phyloP scores from a whole-genome alignment of 2,888 invertebrate genomes.

The Trichogramma evanescens region DNA sequence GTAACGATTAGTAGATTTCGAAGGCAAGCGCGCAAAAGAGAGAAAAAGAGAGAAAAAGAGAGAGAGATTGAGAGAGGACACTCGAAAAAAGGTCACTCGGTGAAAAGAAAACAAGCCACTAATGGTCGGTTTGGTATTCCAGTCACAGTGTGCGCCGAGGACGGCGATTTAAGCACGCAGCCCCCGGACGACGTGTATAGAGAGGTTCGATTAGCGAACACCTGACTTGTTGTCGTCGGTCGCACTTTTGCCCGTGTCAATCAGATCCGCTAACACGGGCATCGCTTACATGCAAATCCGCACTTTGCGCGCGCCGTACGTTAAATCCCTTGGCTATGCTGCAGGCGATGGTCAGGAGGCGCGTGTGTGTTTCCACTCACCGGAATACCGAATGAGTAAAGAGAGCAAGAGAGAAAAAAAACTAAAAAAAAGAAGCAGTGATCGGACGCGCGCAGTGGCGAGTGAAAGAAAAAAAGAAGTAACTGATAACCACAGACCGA shows the following conservation, averaged over 20 bases:
- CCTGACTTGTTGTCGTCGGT: slow-evolving; percentile 33
- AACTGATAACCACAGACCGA: slow-evolving; percentile 12
- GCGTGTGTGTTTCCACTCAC: slow-evolving; percentile 3
- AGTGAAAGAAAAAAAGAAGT: slow-evolving; percentile 15
- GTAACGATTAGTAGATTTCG: too few species aligned
- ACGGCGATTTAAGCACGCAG: slow-evolving; percentile 5
- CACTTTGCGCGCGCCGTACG: slow-evolving; percentile 22
- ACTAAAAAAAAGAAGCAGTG: slow-evolving; percentile 5
- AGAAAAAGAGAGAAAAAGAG: too few species aligned
- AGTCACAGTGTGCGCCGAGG: background rate
- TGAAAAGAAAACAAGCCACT: background rate
- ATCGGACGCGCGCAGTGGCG: slow-evolving; percentile 4
- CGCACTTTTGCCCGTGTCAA: slow-evolving; percentile 33
- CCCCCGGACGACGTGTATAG: background rate
- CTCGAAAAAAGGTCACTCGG: background rate
- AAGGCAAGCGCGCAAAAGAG: too few species aligned
- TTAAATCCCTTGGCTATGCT: slow-evolving; percentile 32
- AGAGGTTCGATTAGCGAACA: slow-evolving; percentile 20
- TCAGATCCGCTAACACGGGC: slow-evolving; percentile 38
- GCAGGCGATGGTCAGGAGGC: slow-evolving; percentile 11
- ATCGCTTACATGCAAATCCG: slow-evolving; percentile 45
- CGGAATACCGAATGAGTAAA: slow-evolving; percentile 3
- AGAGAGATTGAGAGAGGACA: background rate
- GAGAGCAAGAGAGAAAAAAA: slow-evolving; percentile 2
- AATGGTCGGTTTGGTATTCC: slow-evolving; percentile 5